These are phyloP conservation scores for Phlogophora meticulosa DNA, from an alignment of 2,888 invertebrate species.

Conservation along the genomic window DNA sequence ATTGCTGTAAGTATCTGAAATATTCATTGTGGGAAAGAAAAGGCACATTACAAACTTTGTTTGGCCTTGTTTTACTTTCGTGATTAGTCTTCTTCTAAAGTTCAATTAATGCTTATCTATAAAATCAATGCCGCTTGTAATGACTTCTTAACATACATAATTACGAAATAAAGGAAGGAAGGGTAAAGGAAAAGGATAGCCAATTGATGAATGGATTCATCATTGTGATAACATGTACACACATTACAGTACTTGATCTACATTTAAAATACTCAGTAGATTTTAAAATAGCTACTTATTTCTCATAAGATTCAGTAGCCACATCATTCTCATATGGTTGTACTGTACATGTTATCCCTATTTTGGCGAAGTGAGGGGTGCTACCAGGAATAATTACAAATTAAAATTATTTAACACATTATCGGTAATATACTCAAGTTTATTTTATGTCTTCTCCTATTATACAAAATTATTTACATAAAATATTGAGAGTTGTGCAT, in stretches of 20 bases:
- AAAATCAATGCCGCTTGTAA: slow-evolving; percentile 6
- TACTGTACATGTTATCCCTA: slow-evolving; percentile 90
- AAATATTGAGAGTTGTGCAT: slow-evolving; percentile 92
- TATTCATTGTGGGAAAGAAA: background rate
- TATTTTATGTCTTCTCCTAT: slow-evolving; percentile 91
- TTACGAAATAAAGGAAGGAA: slow-evolving; percentile 67
- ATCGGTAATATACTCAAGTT: slow-evolving; percentile 91
- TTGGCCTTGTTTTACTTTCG: background rate
- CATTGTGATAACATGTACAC: slow-evolving; percentile 88
- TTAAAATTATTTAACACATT: slow-evolving; percentile 90
- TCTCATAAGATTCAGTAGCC: slow-evolving; percentile 49
- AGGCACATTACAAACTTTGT: background rate
- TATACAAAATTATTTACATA: slow-evolving; percentile 92
- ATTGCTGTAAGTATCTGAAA: background rate
- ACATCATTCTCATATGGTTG: slow-evolving; percentile 52
- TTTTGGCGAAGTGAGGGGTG: slow-evolving; percentile 90
- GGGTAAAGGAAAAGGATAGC: slow-evolving; percentile 80
- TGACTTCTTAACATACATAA: slow-evolving; percentile 9
- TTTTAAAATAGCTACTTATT: slow-evolving; percentile 49
- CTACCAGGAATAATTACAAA: slow-evolving; percentile 92
- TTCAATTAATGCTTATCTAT: slow-evolving; percentile 11
- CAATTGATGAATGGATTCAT: slow-evolving; percentile 81
- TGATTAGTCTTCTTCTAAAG: background rate
- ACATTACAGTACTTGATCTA: slow-evolving; percentile 59
- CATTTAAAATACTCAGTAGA: slow-evolving; percentile 44